A percentile compares a stretch with the other conserved stretches of the same genome.
These are phyloP conservation scores for Latheticus oryzae DNA, from an alignment of 2,888 invertebrate species.

Conservation along the genomic window DNA sequence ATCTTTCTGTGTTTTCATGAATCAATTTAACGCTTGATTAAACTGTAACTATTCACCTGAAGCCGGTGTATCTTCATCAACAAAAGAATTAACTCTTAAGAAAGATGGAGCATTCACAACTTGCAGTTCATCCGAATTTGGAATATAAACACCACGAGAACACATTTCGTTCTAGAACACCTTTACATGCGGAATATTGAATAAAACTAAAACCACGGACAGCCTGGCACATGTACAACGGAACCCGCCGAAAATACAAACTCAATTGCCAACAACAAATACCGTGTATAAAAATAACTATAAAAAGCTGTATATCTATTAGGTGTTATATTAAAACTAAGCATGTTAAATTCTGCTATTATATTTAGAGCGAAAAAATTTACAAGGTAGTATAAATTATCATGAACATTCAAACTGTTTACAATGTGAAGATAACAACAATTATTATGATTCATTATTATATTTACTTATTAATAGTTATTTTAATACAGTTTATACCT, in stretches of 20 bases:
- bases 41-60: slow-evolving; percentile 15
- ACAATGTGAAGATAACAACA: slow-evolving; percentile 7
- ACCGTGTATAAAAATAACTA: slow-evolving; percentile 30
- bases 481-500: too few species aligned
- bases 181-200: slow-evolving; percentile 40
- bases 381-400: not conserved
- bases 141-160: slow-evolving; percentile 58
- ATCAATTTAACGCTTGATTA: too few species aligned
- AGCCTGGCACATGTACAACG: slow-evolving; percentile 53
- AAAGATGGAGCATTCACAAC: slow-evolving; percentile 56
- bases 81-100: slow-evolving; percentile 59
- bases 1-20: too few species aligned
- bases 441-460: too few species aligned
- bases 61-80: slow-evolving; percentile 54
- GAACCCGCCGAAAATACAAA: slow-evolving; percentile 48
- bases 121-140: slow-evolving; percentile 51
- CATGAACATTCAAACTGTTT: slow-evolving; percentile 1
- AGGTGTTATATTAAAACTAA: not conserved
- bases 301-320: slow-evolving; percentile 17
- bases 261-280: slow-evolving; percentile 34
- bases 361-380: slow-evolving; percentile 10
- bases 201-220: slow-evolving; percentile 48
- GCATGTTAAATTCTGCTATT: slow-evolving; percentile 7
- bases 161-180: slow-evolving; percentile 53
- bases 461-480: too few species aligned